These are phyloP conservation scores for Oncorhynchus kisutch DNA, from an alignment of 2,113 vertebrate genomes.

Conservation along the genomic window DNA sequence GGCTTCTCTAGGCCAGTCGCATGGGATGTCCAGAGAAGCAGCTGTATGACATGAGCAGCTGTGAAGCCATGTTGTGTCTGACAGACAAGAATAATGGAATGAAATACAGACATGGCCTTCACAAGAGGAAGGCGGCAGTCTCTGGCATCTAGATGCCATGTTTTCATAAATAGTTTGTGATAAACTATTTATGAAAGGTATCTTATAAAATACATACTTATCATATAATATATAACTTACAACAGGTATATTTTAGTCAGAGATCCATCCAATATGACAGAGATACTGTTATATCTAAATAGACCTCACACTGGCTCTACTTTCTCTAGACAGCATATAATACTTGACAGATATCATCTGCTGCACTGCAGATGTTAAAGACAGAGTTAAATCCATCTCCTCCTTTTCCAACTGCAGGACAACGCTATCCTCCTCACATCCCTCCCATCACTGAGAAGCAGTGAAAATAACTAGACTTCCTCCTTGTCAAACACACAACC, in stretches of 20 bases:
- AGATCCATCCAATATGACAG: not conserved
- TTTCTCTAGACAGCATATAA: not conserved
- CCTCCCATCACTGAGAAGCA: slow-evolving; percentile 9
- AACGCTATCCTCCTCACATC: slow-evolving; percentile 29
- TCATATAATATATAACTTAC: not conserved
- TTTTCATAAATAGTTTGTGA: slow-evolving; percentile 9
- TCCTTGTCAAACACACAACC: not conserved
- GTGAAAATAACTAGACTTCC: not conserved
- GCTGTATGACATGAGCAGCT: slow-evolving; percentile 34
- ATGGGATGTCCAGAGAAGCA: slow-evolving; percentile 29
- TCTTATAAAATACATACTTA: slow-evolving; percentile 1
- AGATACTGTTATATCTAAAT: not conserved
- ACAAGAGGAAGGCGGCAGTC: slow-evolving; percentile 17
- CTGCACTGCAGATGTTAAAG: slow-evolving; percentile 62
- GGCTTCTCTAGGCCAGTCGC: slow-evolving; percentile 29
- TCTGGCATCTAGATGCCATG: slow-evolving; percentile 8
- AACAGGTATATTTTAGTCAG: not conserved
- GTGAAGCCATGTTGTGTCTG: slow-evolving; percentile 18
- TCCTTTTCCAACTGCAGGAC: slow-evolving; percentile 64
- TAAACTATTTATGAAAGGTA: not conserved
- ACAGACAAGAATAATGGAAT: slow-evolving; percentile 15
- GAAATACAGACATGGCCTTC: slow-evolving; percentile 34
- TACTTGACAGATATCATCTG: slow-evolving; percentile 16
- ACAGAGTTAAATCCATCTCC: slow-evolving; percentile 49
- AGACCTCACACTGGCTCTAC: slow-evolving; percentile 9